Base-by-base conservation (phyloP, 2,888 invertebrate genomes). In the Caenorhabditis sp. region DNA sequence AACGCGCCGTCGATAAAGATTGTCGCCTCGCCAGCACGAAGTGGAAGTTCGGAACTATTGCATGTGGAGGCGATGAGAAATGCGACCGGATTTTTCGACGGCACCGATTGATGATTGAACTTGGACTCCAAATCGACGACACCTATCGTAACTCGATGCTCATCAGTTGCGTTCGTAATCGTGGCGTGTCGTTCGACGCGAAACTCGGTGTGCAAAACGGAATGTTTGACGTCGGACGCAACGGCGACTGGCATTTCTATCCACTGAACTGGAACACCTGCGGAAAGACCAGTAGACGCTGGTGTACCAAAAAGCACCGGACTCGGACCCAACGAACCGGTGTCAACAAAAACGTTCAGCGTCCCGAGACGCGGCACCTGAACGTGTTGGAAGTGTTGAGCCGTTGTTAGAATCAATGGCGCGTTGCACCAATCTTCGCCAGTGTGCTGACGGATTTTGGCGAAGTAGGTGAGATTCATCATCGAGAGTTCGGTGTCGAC, bases 351-450 rank as follows among this genome's bases (percentile, higher is more conserved):
- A n/a, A n/a, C n/a, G 36, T 81, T 78, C 8, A 85, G 65, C 12
- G 86, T 87, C 37, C 81, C 82, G 5, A 85, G 66, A 17, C 79
- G 76, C 10, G 85, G 85, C 31, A 85, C 72, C 23, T 69, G 62
- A 14, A 82, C 84, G 6, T 83, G 84, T 12, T 81, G 66, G 26
- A 77, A 77, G n/a, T 84, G 85, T 43, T 76, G 76, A 43, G 83
- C 84, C 17, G 85, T 85, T 37, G 82, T 79, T 4, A 85, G 69
- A n/a, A 76, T 62, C 8, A 76, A 54, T n/a, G 72, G 66, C 10
- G 66, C 69, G 19, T 51, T 61, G 83, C 0, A 59, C 82, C 89
- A 89, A 70, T 89, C 88, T 71, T 89, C 89, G 0, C 87, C 88
- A 6, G 89, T 88, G 5, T 79, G 75, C 78, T 89, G 89, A 26